A percentile compares a stretch with the other conserved stretches of the same genome.
phyloP scores from a whole-genome alignment of 2,797 vertebrate species.

The Eulemur coronatus region DNA sequence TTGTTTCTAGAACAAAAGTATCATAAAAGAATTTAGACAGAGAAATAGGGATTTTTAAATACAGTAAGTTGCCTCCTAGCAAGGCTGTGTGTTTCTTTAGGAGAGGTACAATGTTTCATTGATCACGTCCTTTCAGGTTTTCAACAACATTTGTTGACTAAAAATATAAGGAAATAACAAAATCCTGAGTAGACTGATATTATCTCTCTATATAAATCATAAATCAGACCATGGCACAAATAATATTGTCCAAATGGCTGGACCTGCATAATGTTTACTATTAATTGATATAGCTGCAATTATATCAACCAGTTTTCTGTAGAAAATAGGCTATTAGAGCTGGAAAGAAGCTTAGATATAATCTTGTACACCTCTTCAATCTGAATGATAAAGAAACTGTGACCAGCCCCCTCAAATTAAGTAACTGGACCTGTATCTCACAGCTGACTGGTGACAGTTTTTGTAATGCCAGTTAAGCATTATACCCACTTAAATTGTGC shows the following conservation, averaged over 20 bases:
- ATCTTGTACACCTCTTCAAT: background rate
- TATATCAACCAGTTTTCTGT: background rate
- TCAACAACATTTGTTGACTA: background rate
- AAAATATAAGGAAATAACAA: background rate
- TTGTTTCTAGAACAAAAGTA: background rate
- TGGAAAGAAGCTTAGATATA: background rate
- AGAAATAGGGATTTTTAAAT: background rate
- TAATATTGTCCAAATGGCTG: background rate
- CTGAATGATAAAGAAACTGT: background rate
- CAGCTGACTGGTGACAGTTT: background rate
- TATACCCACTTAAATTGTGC: background rate
- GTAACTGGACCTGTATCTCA: background rate
- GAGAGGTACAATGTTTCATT: background rate
- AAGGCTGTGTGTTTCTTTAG: background rate
- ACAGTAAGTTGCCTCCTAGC: background rate
- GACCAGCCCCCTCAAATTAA: background rate
- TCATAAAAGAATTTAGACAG: background rate
- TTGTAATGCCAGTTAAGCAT: background rate
- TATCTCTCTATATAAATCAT: background rate
- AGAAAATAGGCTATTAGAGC: background rate
- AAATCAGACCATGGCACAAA: background rate
- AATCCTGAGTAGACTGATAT: background rate
- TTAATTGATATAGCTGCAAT: background rate
- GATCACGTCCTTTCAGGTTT: background rate
- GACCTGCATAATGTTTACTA: background rate